Evolutionary conservation across 1,140 invertebrate species (phyloP), one percentile per base, ranked within the genome.

Genomic region (Drosophila malerkotliana): DNA sequence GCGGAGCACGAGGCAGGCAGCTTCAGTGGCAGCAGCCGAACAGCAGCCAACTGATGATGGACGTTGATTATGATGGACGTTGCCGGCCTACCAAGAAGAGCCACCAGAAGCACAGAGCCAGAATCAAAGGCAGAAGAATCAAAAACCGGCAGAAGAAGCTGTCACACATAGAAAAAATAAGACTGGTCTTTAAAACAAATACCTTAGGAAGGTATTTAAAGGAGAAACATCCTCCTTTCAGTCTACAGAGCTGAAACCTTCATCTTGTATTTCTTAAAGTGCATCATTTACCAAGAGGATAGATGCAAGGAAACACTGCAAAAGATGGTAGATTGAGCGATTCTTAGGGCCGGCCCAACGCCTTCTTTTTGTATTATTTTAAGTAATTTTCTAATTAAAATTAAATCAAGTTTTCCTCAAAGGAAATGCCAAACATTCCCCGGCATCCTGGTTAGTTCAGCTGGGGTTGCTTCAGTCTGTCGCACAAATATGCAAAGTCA

Each of bases 21-120:
- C 21, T 72, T 67, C 76, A 74, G 78, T 79, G 78, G 69, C 44
- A 47, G 18, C 77, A 71, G 71, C 77, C 52, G 66, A 74, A 84
- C 82, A 87, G 77, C 83, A 78, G 82, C 66, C 75, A 88, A 77
- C 76, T 83, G 83, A 88, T 88, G 83, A 87, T 87, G 83, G 79
- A 87, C 83, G 83, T 87, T 87, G 83, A 87, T 87, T 87, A 87
- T 87, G 83, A 88, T 88, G 83, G 83, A 88, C 83, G 79, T 88
- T 76, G 66, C 62, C 62, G 61, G 81, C 64, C 79, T 69, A 60
- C 74, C 72, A 68, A 73, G 60, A 74, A 62, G 68, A 44, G 48
- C 77, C 51, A 39, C 41, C 44, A 30, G 37, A 37, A 32, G 18
- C 34, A 24, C 10, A 51, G 66, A 44, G 24, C 49, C 44, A 54